These are phyloP conservation scores for Metellina segmentata DNA, from an alignment of 2,888 invertebrate species.

Conservation along the genomic window DNA sequence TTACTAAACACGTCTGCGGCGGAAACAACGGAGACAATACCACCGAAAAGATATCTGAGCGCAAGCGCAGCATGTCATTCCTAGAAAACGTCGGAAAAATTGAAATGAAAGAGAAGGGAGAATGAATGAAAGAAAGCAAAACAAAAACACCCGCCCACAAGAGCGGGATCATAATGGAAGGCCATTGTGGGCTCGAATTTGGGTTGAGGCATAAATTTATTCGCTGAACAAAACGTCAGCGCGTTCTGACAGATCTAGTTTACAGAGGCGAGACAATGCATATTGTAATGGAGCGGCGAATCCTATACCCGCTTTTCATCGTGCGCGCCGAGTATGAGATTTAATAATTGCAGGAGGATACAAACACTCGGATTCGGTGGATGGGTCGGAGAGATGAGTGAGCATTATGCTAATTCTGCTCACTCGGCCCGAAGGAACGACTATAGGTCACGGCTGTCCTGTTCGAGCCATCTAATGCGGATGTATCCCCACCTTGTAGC, in stretches of 20 bases:
- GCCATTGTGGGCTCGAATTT: slow-evolving; percentile 71
- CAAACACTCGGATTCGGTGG: slow-evolving; percentile 28
- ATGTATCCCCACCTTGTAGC: background rate
- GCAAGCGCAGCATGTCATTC: slow-evolving; percentile 68
- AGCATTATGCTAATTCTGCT: slow-evolving; percentile 68
- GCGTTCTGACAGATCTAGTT: slow-evolving; percentile 75
- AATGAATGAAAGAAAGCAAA: background rate
- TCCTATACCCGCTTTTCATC: slow-evolving; percentile 50
- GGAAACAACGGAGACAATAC: slow-evolving; percentile 44
- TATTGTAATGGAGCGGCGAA: slow-evolving; percentile 49
- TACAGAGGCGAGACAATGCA: slow-evolving; percentile 69
- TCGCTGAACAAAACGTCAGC: slow-evolving; percentile 68
- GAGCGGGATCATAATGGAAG: slow-evolving; percentile 53
- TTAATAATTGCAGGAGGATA: slow-evolving; percentile 58
- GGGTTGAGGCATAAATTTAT: slow-evolving; percentile 75
- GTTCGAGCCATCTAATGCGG: background rate
- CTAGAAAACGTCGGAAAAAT: slow-evolving; percentile 53
- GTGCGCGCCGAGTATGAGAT: slow-evolving; percentile 69
- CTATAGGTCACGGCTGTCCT: slow-evolving; percentile 59
- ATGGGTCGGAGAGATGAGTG: slow-evolving; percentile 43
- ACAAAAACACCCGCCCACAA: slow-evolving; percentile 54
- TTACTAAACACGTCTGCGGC: slow-evolving; percentile 7
- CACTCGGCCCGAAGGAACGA: slow-evolving; percentile 27
- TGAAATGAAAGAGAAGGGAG: slow-evolving; percentile 23
- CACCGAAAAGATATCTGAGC: slow-evolving; percentile 47